Percentiles rank a stretch among this genome's conserved stretches.
Evolutionary conservation across 2,888 invertebrate species (phyloP).

Genomic region (Sclerodermus sp.): DNA sequence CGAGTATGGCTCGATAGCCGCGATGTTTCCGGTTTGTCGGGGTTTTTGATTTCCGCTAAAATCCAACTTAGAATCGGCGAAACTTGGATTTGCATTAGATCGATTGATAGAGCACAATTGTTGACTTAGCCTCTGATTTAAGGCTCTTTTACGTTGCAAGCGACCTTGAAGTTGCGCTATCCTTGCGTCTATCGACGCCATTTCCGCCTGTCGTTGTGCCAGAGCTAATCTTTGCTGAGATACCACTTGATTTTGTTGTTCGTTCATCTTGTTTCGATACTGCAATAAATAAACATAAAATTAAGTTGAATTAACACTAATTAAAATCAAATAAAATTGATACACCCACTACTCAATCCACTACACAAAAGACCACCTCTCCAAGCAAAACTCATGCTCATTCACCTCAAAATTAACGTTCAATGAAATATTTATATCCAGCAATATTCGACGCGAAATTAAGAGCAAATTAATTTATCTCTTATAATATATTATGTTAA

Average conservation of each 20-base stretch:
- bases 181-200: slow-evolving; percentile 87
- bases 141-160: slow-evolving; percentile 82
- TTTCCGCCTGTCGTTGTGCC: slow-evolving; percentile 86
- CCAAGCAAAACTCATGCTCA: too few relatives aligned
- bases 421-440: too few relatives aligned
- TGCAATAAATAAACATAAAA: too few relatives aligned
- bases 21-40: slow-evolving; percentile 75
- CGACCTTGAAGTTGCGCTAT: slow-evolving; percentile 93
- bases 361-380: too few relatives aligned
- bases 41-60: slow-evolving; percentile 49
- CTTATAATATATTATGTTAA: too few relatives aligned
- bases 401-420: too few relatives aligned
- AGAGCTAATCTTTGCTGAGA: slow-evolving; percentile 87
- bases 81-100: slow-evolving; percentile 33
- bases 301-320: too few relatives aligned
- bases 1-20: slow-evolving; percentile 85
- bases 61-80: slow-evolving; percentile 56
- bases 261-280: slow-evolving; percentile 95
- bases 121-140: slow-evolving; percentile 75
- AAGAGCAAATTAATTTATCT: too few relatives aligned
- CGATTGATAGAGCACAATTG: slow-evolving; percentile 60
- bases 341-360: too few relatives aligned
- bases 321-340: too few relatives aligned
- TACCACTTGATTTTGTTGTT: slow-evolving; percentile 89
- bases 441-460: too few relatives aligned